Percentiles rank a stretch among this genome's conserved stretches.
Evolutionary conservation across 2,888 invertebrate genomes (phyloP).

Genomic region (Chalcosyrphus nemorum): DNA sequence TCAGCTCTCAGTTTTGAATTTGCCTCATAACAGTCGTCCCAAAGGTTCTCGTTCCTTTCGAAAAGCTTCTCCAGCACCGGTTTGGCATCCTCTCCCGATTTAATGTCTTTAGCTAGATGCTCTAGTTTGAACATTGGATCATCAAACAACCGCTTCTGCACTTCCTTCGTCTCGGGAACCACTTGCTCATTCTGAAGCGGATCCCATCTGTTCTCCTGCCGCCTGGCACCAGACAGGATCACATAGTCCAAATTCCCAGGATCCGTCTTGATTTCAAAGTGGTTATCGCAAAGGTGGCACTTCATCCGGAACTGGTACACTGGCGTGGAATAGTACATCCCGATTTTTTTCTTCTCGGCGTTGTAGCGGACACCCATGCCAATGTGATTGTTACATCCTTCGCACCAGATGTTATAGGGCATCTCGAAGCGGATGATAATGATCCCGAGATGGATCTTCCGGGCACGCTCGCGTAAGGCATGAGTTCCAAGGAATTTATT

Average conservation of each 20-base stretch:
- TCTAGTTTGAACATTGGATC: slow-evolving; percentile 99
- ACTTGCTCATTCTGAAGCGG: slow-evolving; percentile 97
- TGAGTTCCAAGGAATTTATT: slow-evolving; percentile 97
- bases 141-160: slow-evolving; percentile 93
- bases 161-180: slow-evolving; percentile 95
- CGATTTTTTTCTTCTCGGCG: slow-evolving; percentile 94
- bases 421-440: slow-evolving; percentile 94
- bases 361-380: slow-evolving; percentile 99
- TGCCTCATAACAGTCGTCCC: slow-evolving; percentile 96
- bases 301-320: slow-evolving; percentile 99
- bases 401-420: slow-evolving; percentile 99
- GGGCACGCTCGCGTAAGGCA: slow-evolving; percentile 96
- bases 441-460: slow-evolving; percentile 97
- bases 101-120: slow-evolving; percentile 92
- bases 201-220: slow-evolving; percentile 99
- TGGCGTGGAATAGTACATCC: slow-evolving; percentile 99
- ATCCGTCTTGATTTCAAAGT: slow-evolving; percentile 99
- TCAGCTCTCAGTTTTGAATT: slow-evolving; percentile 92
- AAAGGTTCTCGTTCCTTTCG: slow-evolving; percentile 89
- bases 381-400: slow-evolving; percentile 98
- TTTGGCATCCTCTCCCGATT: slow-evolving; percentile 87
- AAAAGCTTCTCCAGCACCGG: slow-evolving; percentile 90
- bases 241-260: slow-evolving; percentile 98
- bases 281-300: slow-evolving; percentile 97
- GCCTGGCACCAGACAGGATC: slow-evolving; percentile 95